Evolutionary conservation across 2,113 vertebrate genomes (phyloP).

Genomic region (Amblyopsis rosae): DNA sequence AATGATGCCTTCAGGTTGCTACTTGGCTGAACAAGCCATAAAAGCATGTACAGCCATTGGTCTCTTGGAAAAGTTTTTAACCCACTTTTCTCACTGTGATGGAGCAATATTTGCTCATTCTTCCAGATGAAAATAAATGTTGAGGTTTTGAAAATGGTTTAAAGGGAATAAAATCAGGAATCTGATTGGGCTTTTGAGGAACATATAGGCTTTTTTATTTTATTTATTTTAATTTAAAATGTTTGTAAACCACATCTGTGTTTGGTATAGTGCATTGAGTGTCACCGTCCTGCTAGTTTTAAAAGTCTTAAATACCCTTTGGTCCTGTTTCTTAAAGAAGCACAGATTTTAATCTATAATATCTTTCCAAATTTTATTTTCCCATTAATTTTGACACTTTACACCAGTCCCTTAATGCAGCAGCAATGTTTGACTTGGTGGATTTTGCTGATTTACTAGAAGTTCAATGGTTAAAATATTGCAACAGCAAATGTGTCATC

Average conservation of each 20-base stretch:
- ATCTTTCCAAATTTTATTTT: background rate
- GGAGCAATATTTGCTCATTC: constrained; percentile 38
- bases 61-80: constrained; percentile 29
- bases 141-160: constrained; percentile 8
- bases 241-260: constrained; percentile 16
- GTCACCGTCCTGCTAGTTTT: constrained; percentile 8
- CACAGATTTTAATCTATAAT: background rate
- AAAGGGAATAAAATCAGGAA: constrained; percentile 35
- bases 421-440: background rate
- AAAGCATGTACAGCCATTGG: constrained; percentile 23
- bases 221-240: background rate
- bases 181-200: constrained; percentile 10
- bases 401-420: background rate
- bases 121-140: constrained; percentile 18
- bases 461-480: too few relatives aligned
- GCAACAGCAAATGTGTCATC: too few relatives aligned
- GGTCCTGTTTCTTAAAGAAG: constrained; percentile 1
- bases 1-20: constrained; percentile 33
- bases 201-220: background rate
- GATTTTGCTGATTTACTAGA: too few relatives aligned
- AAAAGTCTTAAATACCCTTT: background rate
- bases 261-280: background rate
- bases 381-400: too few relatives aligned
- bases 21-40: constrained; percentile 22
- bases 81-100: constrained; percentile 51